A percentile compares a stretch with the other conserved stretches of the same genome.
phyloP scores from a whole-genome alignment of 2,797 vertebrate species.

The Morelia viridis region DNA sequence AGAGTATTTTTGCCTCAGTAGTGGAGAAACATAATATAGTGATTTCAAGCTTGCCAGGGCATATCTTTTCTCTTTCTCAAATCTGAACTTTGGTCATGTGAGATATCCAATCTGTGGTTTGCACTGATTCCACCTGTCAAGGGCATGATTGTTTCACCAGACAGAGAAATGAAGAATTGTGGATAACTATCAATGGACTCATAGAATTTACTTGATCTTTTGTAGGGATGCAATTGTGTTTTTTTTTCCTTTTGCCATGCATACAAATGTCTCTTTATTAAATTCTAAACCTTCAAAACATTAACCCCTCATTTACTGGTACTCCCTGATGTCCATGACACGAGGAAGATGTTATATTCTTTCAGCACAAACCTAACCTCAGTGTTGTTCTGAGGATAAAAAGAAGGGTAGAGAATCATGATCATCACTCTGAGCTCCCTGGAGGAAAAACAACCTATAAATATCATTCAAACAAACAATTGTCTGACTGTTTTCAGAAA shows the following conservation, averaged over 20 bases:
- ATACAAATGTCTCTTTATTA: background rate
- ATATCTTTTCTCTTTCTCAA: slow-evolving; percentile 33
- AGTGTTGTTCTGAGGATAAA: background rate
- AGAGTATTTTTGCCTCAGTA: slow-evolving; percentile 31
- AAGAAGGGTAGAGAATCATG: background rate
- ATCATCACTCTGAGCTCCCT: background rate
- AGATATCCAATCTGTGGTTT: background rate
- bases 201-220: background rate
- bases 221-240: background rate
- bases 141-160: background rate
- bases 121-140: background rate
- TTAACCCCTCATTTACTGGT: background rate
- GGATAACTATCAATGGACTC: background rate
- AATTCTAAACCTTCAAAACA: background rate
- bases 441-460: background rate
- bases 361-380: background rate
- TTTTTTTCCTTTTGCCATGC: too few relatives aligned
- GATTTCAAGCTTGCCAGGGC: slow-evolving; percentile 17
- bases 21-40: background rate
- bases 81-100: background rate
- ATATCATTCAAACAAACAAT: background rate
- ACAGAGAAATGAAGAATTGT: background rate
- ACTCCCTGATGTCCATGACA: background rate
- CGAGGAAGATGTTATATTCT: background rate
- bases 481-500: background rate